Conservation (phyloP, 2,113 vertebrate species). For the Myotis lucifugus region DNA sequence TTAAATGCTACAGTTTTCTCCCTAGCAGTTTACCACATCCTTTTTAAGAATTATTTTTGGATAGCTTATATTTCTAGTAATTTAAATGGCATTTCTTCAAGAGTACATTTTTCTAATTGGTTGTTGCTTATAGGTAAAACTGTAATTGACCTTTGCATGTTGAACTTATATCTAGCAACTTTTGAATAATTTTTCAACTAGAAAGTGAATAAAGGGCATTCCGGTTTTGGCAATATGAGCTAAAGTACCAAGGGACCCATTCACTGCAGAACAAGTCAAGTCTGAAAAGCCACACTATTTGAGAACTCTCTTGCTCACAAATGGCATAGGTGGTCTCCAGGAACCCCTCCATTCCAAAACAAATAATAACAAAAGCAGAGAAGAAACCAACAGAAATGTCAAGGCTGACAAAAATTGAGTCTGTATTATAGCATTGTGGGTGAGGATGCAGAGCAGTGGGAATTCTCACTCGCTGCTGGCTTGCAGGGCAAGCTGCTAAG, state of each 20-base stretch:
- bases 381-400: neutral
- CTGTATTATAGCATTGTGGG: neutral
- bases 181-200: neutral
- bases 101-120: neutral
- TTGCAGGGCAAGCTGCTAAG: neutral
- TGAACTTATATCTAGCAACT: constrained; percentile 33
- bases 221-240: neutral
- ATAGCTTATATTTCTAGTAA: neutral
- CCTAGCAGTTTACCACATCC: neutral
- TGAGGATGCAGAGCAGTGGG: neutral
- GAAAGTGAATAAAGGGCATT: neutral
- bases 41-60: neutral
- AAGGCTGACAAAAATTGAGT: neutral
- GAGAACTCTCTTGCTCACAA: constrained; percentile 1
- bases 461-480: neutral
- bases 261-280: neutral
- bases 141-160: neutral
- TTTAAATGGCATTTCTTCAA: neutral
- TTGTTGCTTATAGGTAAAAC: neutral
- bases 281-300: neutral
- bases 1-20: neutral
- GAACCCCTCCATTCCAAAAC: neutral
- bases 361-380: constrained; percentile 39
- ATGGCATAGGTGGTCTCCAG: neutral
- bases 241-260: neutral